Evolutionary conservation across 1,140 invertebrate species (phyloP).

Genomic region (Camponotus pennsylvanicus): DNA sequence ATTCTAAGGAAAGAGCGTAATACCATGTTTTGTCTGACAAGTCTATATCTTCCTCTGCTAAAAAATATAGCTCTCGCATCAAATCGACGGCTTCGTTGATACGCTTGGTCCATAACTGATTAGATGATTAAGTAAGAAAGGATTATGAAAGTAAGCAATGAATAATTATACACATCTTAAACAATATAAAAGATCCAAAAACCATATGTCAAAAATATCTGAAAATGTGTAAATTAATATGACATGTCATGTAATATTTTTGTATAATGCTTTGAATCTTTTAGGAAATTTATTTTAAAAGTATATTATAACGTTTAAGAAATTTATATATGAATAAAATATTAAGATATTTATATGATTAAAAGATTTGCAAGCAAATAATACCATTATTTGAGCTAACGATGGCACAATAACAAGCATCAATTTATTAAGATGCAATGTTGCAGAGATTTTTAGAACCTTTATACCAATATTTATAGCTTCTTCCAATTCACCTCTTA

Average conservation of each 20-base stretch:
- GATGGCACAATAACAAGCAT: constrained; percentile 68
- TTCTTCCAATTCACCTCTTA: constrained; percentile 68
- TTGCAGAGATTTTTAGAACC: constrained; percentile 62
- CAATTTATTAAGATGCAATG: constrained; percentile 51
- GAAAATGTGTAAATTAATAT: neutral
- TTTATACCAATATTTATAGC: constrained; percentile 65
- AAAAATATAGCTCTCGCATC: constrained; percentile 64
- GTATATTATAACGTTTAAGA: neutral
- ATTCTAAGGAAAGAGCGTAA: constrained; percentile 76
- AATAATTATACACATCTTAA: neutral
- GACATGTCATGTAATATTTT: neutral
- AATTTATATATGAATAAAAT: neutral
- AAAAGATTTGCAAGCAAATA: neutral
- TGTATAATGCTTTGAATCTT: neutral
- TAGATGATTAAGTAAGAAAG: neutral
- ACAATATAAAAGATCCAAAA: neutral
- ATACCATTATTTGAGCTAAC: constrained; percentile 73
- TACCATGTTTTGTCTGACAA: constrained; percentile 79
- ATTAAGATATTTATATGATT: too few species aligned
- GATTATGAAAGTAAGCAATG: neutral
- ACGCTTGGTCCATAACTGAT: constrained; percentile 72
- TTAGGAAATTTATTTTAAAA: neutral
- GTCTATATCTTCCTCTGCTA: constrained; percentile 70
- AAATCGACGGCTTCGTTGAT: constrained; percentile 74
- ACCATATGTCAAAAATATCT: neutral